Base-by-base conservation (phyloP, 2,888 invertebrate genomes). In the Drosophila rubida region DNA sequence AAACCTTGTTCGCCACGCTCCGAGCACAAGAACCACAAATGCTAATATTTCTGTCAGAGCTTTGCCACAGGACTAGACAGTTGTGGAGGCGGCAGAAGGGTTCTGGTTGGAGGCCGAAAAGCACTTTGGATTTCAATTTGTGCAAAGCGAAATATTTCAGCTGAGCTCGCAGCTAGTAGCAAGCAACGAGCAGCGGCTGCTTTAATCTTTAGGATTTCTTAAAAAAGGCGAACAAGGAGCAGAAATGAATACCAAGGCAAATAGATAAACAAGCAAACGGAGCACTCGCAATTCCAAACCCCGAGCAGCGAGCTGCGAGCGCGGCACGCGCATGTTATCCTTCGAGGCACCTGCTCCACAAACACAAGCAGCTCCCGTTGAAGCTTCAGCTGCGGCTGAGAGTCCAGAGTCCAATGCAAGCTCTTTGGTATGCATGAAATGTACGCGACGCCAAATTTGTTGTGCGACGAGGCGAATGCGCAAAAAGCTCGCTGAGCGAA, bases 51-150 rank as follows among this genome's bases (percentile, higher is more conserved):
- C 88, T 85, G 88, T 88, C 89, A 89, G 80, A 74, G 64, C 61
- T 58, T 35, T 25, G 63, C 62, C 44, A 53, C 53, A 68, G 41
- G 65, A 50, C 44, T 41, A 37, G 42, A 35, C 58, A 11, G 44
- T 5, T 14, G 19, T n/a, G 30, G 16, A 5, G 22, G 14, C 9
- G 27, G 16, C 16, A 35, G 6, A 44, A 74, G 67, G 77, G 62
- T 55, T 53, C n/a, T 32, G 75, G 53, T 11, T 49, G 27, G 59
- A 32, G 86, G 71, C 87, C 69, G 82, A 70, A 89, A 79, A 89
- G 88, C 88, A 83, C 89, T 85, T 85, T 80, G 89, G 85, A 88
- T 86, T 86, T 86, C 85, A 86, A 86, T 86, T 86, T 86, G 89
- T 80, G 71, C 71, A 83, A 78, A 87, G 62, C 87, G 84, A 89